These are phyloP conservation scores for Ara ararauna DNA, from an alignment of 2,797 vertebrate species.

Conservation along the genomic window DNA sequence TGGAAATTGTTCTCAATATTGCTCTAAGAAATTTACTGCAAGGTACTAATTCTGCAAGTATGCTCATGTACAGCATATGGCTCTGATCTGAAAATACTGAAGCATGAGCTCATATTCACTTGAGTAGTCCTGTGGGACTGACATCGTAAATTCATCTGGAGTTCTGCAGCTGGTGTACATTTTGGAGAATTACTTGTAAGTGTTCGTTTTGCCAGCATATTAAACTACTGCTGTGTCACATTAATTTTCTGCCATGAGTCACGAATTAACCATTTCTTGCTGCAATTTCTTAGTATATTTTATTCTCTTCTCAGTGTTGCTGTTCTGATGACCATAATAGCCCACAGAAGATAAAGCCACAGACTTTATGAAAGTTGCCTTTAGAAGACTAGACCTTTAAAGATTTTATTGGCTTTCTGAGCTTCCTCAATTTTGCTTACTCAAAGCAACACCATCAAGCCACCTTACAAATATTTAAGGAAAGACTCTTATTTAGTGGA, in stretches of 20 bases:
- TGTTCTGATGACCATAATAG: neutral
- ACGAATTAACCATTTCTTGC: neutral
- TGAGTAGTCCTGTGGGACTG: slow-evolving; percentile 12
- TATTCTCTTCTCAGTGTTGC: neutral
- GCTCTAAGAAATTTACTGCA: slow-evolving; percentile 21
- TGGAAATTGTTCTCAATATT: slow-evolving; percentile 1
- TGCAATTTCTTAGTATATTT: neutral
- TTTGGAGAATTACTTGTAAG: slow-evolving; percentile 26
- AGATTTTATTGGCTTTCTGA: neutral
- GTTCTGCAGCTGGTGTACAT: slow-evolving; percentile 28
- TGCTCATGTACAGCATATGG: slow-evolving; percentile 22
- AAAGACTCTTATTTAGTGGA: neutral
- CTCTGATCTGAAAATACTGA: slow-evolving; percentile 29
- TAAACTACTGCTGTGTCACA: neutral
- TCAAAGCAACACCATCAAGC: neutral
- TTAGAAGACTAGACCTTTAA: neutral
- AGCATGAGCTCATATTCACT: slow-evolving; percentile 19
- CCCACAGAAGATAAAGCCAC: neutral
- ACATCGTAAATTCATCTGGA: slow-evolving; percentile 49
- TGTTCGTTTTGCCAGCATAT: neutral
- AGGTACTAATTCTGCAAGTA: neutral
- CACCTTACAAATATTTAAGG: neutral
- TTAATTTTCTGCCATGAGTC: neutral
- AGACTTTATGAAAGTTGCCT: neutral
- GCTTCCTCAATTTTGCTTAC: neutral